phyloP scores from a whole-genome alignment of 2,888 invertebrate species.

The Nipponacmea schrenckii region DNA sequence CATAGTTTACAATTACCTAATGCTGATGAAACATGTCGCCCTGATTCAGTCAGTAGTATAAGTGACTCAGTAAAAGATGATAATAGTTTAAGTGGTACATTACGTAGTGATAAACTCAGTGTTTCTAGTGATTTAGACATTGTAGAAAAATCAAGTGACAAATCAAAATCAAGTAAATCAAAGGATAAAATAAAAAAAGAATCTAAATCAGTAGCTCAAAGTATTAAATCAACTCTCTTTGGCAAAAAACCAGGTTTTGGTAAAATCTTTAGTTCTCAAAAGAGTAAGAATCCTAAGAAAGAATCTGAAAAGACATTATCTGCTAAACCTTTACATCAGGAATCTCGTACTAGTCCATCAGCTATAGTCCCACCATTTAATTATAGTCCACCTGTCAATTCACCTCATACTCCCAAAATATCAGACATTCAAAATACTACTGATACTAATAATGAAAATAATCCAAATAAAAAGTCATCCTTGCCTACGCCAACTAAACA shows the following conservation, averaged over 20 bases:
- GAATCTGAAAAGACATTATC: slow-evolving; percentile 28
- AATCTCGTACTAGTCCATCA: slow-evolving; percentile 45
- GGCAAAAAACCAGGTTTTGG: slow-evolving; percentile 20
- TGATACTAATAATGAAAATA: slow-evolving; percentile 3
- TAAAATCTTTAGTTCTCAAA: slow-evolving; percentile 21
- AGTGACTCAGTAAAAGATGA: slow-evolving; percentile 16
- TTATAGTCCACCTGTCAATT: slow-evolving; percentile 66
- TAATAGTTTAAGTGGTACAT: slow-evolving; percentile 15
- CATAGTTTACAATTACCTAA: slow-evolving; percentile 49
- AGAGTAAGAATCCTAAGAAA: slow-evolving; percentile 27
- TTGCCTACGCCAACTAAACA: slow-evolving; percentile 32
- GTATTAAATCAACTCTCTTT: slow-evolving; percentile 25
- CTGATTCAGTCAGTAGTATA: slow-evolving; percentile 23
- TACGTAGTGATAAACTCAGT: slow-evolving; percentile 30
- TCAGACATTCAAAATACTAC: neutral
- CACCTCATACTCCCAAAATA: slow-evolving; percentile 9
- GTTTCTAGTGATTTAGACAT: slow-evolving; percentile 28
- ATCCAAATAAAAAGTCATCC: slow-evolving; percentile 5
- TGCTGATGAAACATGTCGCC: slow-evolving; percentile 57
- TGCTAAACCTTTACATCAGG: slow-evolving; percentile 20
- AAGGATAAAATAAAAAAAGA: slow-evolving; percentile 15
- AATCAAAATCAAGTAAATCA: neutral
- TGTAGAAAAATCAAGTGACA: slow-evolving; percentile 28
- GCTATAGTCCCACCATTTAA: slow-evolving; percentile 71
- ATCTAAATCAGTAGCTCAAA: slow-evolving; percentile 26